Evolutionary conservation across 2,797 vertebrate species (phyloP).

Genomic region (Kryptolebias ocellatus): DNA sequence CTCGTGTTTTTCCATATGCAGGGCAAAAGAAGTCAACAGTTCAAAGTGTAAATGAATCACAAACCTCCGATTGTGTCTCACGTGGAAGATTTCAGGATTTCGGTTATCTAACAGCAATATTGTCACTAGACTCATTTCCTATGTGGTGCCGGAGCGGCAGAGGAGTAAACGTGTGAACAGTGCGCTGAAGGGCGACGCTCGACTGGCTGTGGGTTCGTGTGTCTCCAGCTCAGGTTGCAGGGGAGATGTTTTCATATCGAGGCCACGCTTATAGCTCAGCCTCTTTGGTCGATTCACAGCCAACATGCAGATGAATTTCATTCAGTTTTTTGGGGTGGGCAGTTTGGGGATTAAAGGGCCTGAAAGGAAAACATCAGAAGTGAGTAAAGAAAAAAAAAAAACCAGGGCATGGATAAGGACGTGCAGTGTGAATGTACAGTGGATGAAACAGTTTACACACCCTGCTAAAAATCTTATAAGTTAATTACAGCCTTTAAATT

Average conservation of each 20-base stretch:
- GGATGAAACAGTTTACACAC: too few species aligned
- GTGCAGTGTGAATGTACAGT: not conserved
- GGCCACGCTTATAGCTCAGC: slow-evolving; percentile 71
- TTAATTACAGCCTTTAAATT: too few species aligned
- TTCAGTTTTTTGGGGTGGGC: slow-evolving; percentile 18
- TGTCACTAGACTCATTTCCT: slow-evolving; percentile 90
- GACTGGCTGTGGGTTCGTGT: slow-evolving; percentile 73
- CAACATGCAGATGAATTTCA: slow-evolving; percentile 54
- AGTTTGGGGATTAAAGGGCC: slow-evolving; percentile 18
- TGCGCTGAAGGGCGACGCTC: slow-evolving; percentile 81
- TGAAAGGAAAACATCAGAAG: slow-evolving; percentile 21
- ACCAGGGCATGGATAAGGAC: not conserved
- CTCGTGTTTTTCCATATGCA: slow-evolving; percentile 73
- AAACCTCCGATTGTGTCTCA: slow-evolving; percentile 82
- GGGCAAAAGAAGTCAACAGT: slow-evolving; percentile 35
- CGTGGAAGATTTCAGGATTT: slow-evolving; percentile 79
- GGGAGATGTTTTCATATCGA: slow-evolving; percentile 77
- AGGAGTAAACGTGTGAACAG: slow-evolving; percentile 86
- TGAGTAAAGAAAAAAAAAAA: not conserved
- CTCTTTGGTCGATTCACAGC: slow-evolving; percentile 66
- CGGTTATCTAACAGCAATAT: slow-evolving; percentile 91
- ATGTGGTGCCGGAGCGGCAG: slow-evolving; percentile 80
- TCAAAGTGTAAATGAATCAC: slow-evolving; percentile 76
- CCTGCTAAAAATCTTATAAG: too few species aligned
- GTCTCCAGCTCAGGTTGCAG: slow-evolving; percentile 81